Evolutionary conservation across 2,113 vertebrate genomes (phyloP).

Genomic region (Scalopus aquaticus): DNA sequence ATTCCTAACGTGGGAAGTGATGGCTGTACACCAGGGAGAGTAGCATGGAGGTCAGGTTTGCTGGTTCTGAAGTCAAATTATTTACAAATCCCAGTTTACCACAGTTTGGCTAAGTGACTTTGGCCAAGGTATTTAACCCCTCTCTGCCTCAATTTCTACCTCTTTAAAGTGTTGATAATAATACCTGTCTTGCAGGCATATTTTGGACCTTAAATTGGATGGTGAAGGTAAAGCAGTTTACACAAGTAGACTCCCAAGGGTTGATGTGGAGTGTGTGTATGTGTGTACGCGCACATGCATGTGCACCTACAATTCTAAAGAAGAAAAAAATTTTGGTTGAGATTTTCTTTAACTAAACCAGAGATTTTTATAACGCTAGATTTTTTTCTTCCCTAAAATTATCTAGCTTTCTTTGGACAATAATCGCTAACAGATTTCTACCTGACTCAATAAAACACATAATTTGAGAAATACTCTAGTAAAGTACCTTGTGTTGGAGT

Average conservation of each 20-base stretch:
- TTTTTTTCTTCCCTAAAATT: neutral
- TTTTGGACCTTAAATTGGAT: conserved; percentile 46
- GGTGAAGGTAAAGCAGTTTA: neutral
- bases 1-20: neutral
- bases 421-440: neutral
- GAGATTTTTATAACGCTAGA: neutral
- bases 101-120: neutral
- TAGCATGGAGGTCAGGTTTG: neutral
- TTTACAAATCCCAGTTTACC: neutral
- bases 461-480: too few species aligned
- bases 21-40: neutral
- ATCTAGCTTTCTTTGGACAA: neutral
- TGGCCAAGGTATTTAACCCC: neutral
- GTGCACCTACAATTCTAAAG: neutral
- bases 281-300: too few species aligned
- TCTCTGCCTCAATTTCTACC: neutral
- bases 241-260: neutral
- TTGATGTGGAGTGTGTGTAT: neutral
- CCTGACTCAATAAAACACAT: neutral
- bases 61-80: neutral
- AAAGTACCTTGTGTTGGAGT: neutral
- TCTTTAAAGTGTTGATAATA: neutral
- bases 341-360: neutral
- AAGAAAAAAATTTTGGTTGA: conserved; percentile 6
- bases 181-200: neutral